Evolutionary conservation across 30 jellyfish, hydroid and myxozoan species (phyloP), one percentile per base, ranked within the genome.

Genomic region (Haliclystus octoradiatus): DNA sequence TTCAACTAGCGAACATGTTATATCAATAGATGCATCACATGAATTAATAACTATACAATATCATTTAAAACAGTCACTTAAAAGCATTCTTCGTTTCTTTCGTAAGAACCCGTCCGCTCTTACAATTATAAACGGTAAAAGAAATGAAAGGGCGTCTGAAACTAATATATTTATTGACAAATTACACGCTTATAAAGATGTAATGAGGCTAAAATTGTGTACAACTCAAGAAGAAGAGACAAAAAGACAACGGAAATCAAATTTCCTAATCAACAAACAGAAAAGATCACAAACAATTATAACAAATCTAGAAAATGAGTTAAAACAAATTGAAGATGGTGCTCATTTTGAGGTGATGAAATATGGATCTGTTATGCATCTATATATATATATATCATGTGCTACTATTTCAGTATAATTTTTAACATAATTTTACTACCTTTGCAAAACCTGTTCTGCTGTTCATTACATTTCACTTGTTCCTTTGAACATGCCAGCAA

Each of bases 191-290:
- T 67, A 79, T 52, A 72, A 70, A 49, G 97, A 88, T 19, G 64
- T 74, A 74, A 84, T 81, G 26, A 63, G 74, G 33, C 49, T 67
- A 27, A 61, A 93, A 64, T 81, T 88, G 51, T 84, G 60, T 0
- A 88, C 97, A 49, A 68, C 86, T 25, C 84, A 92, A 12, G 88
- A 81, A 1, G 97, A 88, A 65, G 97, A 88, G 33, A 74, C 62
- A 4, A 93, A 88, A 67, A 71, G 81, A 33, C 83, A 81, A 25
- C 67, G 52, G 35, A 79, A 72, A 72, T 61, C 82, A 32, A 76
- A 77, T 49, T 73, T 77, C 27, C 33, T 88, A 70, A 80, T 73
- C 34, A 63, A 50, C 69, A 71, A 66, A 31, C 87, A 81, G 34
- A 76, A 77, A 27, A 81, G 80, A 57, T 80, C 94, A 26, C 82